These are phyloP conservation scores for Pachypsylla venusta DNA, from an alignment of 1,140 invertebrate species.

Conservation along the genomic window DNA sequence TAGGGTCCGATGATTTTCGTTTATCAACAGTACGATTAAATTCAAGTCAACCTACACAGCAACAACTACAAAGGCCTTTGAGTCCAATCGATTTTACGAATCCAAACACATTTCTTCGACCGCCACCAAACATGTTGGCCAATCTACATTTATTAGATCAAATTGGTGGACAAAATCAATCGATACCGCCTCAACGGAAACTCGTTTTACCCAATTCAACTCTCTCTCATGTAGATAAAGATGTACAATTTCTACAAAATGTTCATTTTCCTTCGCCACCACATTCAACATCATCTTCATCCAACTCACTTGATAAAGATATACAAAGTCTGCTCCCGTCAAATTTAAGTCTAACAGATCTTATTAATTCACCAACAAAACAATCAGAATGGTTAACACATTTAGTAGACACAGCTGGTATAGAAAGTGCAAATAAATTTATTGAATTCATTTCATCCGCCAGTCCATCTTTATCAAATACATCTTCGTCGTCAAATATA, in stretches of 20 bases:
- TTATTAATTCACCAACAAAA: slow-evolving; percentile 26
- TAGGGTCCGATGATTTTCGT: too few relatives aligned
- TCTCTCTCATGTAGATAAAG: slow-evolving; percentile 14
- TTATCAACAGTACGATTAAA: too few relatives aligned
- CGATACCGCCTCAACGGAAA: slow-evolving; percentile 7
- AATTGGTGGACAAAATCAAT: background rate
- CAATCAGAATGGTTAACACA: slow-evolving; percentile 32
- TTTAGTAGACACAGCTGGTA: slow-evolving; percentile 30
- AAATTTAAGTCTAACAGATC: slow-evolving; percentile 29
- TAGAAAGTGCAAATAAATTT: background rate
- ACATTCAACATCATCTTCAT: slow-evolving; percentile 22
- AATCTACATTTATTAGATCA: background rate
- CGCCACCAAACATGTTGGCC: background rate
- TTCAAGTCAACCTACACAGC: too few relatives aligned
- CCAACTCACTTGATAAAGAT: slow-evolving; percentile 26
- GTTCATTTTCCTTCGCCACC: slow-evolving; percentile 18
- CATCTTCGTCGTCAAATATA: background rate
- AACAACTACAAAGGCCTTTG: slow-evolving; percentile 12
- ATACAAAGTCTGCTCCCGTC: slow-evolving; percentile 28
- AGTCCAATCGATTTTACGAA: slow-evolving; percentile 4
- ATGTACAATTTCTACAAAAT: slow-evolving; percentile 9
- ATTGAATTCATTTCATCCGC: background rate
- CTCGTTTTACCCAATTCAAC: slow-evolving; percentile 12
- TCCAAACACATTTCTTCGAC: slow-evolving; percentile 1
- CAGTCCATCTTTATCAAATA: background rate